Base-by-base conservation (phyloP, 2,888 invertebrate genomes). In the Cephonodes hylas region DNA sequence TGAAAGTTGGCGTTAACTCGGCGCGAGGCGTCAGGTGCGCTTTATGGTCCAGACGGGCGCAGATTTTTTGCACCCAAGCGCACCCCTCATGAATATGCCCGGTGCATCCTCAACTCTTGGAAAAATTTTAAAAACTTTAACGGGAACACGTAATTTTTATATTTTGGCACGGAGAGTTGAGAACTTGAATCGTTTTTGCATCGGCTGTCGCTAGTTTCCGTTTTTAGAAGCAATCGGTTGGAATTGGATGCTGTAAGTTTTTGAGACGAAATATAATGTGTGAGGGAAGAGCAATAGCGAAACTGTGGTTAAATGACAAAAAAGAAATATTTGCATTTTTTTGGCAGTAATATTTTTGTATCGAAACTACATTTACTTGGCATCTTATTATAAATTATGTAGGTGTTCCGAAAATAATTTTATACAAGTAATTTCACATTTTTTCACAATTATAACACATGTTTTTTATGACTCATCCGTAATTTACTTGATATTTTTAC, bases 1-100 rank as follows among this genome's bases (percentile, higher is more conserved):
- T 84, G 82, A 83, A 83, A 85, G 81, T 85, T 77, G 76, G 79
- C 79, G 85, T 80, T 71, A 82, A 81, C 74, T 78, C 74, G 81
- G 69, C 78, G 76, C 71, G n/a, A n/a, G 68, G 74, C 69, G 78
- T 66, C 89, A 88, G 86, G 86, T 89, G 89, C 81, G 74, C 64
- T 85, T 85, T 85, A 89, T 84, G 80, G 78, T 72, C 74, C 74
- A 76, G 79, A 79, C 79, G 79, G 76, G 80, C 75, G 71, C 67
- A 68, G 75, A 79, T 82, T 86, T 85, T 84, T 85, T 81, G 53
- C 53, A 53, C 53, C 34, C 53, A 44, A 44, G 44, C 44, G 44
- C 76, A 64, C 63, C 66, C 65, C 64, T 65, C 58, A 63, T 61
- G 66, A 62, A 59, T 31, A 45, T 58, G 56, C 63, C 48, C 25